phyloP scores from a whole-genome alignment of 23 tunicate species.

The Corella eumyota region DNA sequence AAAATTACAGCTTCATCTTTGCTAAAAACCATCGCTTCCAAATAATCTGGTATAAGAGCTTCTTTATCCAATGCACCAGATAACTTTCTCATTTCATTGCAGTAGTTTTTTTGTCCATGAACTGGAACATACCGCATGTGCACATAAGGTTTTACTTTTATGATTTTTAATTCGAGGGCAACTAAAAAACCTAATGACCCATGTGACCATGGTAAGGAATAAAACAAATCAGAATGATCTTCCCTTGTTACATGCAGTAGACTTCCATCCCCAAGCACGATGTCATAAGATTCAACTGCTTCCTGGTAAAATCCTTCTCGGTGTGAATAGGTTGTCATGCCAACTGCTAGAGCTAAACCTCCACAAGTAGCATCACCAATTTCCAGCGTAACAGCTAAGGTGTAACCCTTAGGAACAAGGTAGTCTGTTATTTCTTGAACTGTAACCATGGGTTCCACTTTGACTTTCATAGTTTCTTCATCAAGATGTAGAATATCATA shows the following conservation, averaged over 20 bases:
- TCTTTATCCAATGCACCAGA: slow-evolving; percentile 60
- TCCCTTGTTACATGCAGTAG: slow-evolving; percentile 41
- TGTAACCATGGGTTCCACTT: slow-evolving; percentile 76
- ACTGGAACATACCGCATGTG: slow-evolving; percentile 66
- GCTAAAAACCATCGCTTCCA: slow-evolving; percentile 61
- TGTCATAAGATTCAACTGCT: slow-evolving; percentile 59
- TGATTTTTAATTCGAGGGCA: slow-evolving; percentile 55
- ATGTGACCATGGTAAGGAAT: slow-evolving; percentile 80
- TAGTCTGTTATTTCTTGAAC: slow-evolving; percentile 54
- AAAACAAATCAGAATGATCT: slow-evolving; percentile 51
- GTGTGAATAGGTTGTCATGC: slow-evolving; percentile 85
- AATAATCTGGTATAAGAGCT: slow-evolving; percentile 45
- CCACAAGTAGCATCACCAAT: slow-evolving; percentile 88
- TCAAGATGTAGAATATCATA: slow-evolving; percentile 50
- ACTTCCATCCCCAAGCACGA: slow-evolving; percentile 50
- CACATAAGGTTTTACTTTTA: slow-evolving; percentile 54
- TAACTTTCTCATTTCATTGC: slow-evolving; percentile 49
- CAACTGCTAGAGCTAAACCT: slow-evolving; percentile 75
- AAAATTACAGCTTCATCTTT: slow-evolving; percentile 57
- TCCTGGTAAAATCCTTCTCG: slow-evolving; percentile 71
- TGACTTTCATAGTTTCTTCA: slow-evolving; percentile 34
- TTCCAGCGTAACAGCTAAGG: slow-evolving; percentile 64
- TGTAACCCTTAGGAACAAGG: slow-evolving; percentile 49
- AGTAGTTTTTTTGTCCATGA: slow-evolving; percentile 54
- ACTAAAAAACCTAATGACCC: slow-evolving; percentile 77